These are phyloP conservation scores for Drosophila insularis DNA, from an alignment of 1,140 invertebrate species.

Conservation along the genomic window DNA sequence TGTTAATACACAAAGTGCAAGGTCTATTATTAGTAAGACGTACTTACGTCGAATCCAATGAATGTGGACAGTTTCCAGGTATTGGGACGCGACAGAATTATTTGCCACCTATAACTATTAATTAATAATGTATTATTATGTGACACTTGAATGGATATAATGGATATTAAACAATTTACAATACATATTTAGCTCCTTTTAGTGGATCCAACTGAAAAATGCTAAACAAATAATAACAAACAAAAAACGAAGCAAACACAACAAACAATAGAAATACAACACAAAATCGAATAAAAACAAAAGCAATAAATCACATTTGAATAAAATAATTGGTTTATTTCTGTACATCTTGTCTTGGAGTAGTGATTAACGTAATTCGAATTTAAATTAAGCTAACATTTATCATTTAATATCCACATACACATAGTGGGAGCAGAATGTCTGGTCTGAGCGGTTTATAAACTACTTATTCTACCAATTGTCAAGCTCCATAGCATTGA, in stretches of 20 bases:
- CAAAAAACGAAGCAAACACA: constrained; percentile 12
- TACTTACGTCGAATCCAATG: constrained; percentile 22
- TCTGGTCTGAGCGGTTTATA: constrained; percentile 2
- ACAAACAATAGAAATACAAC: background rate
- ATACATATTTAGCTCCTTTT: background rate
- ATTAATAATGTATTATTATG: constrained; percentile 34
- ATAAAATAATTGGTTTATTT: constrained; percentile 59
- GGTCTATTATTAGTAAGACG: background rate
- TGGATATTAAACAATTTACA: background rate
- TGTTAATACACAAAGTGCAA: background rate
- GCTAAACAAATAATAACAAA: background rate
- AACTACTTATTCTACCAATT: constrained; percentile 14
- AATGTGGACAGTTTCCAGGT: constrained; percentile 15
- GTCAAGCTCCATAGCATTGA: background rate
- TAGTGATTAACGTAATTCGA: constrained; percentile 34
- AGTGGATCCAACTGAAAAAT: constrained; percentile 24
- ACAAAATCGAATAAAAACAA: constrained; percentile 14
- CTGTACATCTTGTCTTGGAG: constrained; percentile 46
- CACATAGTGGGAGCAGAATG: background rate
- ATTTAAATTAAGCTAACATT: constrained; percentile 23
- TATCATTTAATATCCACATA: background rate
- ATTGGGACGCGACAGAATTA: constrained; percentile 43
- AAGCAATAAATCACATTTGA: constrained; percentile 33
- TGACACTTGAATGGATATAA: background rate
- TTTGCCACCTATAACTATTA: constrained; percentile 77